Evolutionary conservation across 2,888 invertebrate genomes (phyloP), one percentile per base, ranked within the genome.

Genomic region (Smittia aterrima): DNA sequence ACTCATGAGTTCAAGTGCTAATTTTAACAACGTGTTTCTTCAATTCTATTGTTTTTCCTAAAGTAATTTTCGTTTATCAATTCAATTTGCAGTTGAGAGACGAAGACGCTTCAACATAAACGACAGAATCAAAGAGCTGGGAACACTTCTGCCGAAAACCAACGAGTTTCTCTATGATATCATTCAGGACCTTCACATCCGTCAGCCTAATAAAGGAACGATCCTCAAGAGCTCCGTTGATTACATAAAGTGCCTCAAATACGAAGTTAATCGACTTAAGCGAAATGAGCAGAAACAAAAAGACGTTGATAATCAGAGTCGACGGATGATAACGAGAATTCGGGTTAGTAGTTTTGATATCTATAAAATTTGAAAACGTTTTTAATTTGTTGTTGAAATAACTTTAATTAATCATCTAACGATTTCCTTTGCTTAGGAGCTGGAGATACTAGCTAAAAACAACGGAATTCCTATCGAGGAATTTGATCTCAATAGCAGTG

Each of bases 191-290:
- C 90, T 92, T 25, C 85, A 92, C 53, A 53, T 74, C 22, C 41
- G 74, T 13, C 64, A 74, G 68, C 92, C 92, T 9, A 92, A 93
- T 83, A 93, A 93, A 81, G 96, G 96, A n/a, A 94, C 95, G 1
- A 96, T 96, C 77, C 85, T 96, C 20, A 95, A 95, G 83, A 95
- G 95, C 53, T 93, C 95, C 32, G 95, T 96, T 74, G 95, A 96
- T 82, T 96, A 95, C 83, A 95, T 96, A 79, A 90, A 92, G 80
- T 88, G 91, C 75, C 82, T 96, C 75, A 90, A 82, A 79, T 86
- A 83, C 78, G 86, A 87, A 80, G 85, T 90, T 76, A 88, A 89
- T 76, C 84, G 87, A 79, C 85, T 91, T 78, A 89, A 89, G 77
- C 88, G 89, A 77, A 85, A 88, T 77, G 92, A 92, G 78, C 86